phyloP scores from a whole-genome alignment of 2,113 vertebrate genomes.

The Pterocles gutturalis region DNA sequence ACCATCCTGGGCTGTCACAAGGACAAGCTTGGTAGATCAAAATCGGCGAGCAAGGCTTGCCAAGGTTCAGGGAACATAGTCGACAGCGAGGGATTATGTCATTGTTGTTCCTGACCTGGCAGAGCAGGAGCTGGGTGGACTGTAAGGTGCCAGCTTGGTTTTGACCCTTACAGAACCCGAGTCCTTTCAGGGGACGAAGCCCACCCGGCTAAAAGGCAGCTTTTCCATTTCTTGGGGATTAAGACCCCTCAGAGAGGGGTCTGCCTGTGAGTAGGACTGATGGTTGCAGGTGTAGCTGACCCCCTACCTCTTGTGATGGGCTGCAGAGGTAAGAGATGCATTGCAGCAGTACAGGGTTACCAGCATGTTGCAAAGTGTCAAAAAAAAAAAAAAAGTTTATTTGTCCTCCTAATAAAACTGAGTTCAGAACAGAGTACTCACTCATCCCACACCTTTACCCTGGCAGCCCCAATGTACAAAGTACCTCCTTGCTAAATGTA shows the following conservation, averaged over 20 bases:
- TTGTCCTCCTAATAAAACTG: no score
- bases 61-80: neutral
- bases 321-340: neutral
- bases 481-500: neutral
- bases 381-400: no score
- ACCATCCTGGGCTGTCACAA: neutral
- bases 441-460: neutral
- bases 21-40: neutral
- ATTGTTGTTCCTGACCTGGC: rapidly evolving
- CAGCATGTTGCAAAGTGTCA: no score
- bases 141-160: neutral
- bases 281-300: neutral
- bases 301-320: no score
- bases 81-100: rapidly evolving
- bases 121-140: no score
- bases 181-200: neutral
- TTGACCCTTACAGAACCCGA: neutral
- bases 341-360: neutral
- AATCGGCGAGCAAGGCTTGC: neutral
- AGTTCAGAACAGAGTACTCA: neutral
- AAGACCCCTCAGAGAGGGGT: neutral
- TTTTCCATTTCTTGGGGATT: neutral
- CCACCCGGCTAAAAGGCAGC: no score
- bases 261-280: neutral
- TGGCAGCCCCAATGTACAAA: neutral